Evolutionary conservation across 2,888 invertebrate species (phyloP), one percentile per base, ranked within the genome.

Genomic region (Diaperis boleti): DNA sequence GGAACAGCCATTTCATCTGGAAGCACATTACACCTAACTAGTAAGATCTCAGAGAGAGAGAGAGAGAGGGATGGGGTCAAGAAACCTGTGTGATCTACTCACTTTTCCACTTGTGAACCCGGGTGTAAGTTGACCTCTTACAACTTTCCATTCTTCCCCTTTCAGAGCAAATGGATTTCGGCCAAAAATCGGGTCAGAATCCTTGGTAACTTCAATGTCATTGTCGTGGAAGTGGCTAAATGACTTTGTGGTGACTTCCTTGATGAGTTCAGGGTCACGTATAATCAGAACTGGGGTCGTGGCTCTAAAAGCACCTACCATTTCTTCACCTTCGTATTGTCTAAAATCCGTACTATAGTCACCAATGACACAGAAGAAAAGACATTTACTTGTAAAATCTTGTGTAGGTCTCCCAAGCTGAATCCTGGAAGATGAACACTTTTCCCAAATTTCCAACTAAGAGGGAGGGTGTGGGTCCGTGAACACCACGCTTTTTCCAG

Each of bases 71-170:
- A 6, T 20, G 20, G 20, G 20, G 20, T 20, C 6, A n/a, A 11
- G 11, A n/a, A 33, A 33, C 2, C 6, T 10, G 4, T 31, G 5
- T 7, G 31, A 3, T 3, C 10, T 18, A 33, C 11, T 47, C 76
- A 84, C 83, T 63, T 85, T 83, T 37, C 80, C 82, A 8, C 78
- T 74, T 1, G 85, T 84, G 17, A 87, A 81, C 1, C 83, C 83
- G 0, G 85, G 80, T 1, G 85, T 83, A 11, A 86, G 66, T 67
- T 83, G 83, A 0, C 78, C 73, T 2, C 87, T 79, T 1, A 82
- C 73, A 1, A 78, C 75, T 62, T 84, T 84, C 86, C 87, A 85
- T 66, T 80, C 73, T 5, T 81, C 76, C 0, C 84, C 83, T 7
- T 78, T 80, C 18, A 85, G 65, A 0, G 76, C 62, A 65, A 87